Conservation (phyloP, 2,797 vertebrate species). For the Diplodus puntazzo region DNA sequence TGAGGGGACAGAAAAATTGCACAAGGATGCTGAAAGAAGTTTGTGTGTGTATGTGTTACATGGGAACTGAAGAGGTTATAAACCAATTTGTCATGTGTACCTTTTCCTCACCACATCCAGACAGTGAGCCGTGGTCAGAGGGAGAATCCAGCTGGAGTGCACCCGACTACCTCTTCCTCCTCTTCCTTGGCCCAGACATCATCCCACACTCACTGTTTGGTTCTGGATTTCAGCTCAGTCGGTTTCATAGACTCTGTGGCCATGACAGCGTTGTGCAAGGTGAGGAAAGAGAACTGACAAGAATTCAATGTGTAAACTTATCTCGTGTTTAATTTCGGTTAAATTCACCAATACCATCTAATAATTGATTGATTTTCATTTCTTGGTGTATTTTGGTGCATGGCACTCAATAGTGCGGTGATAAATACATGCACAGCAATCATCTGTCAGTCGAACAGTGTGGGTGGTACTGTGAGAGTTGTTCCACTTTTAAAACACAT, state of each 20-base stretch:
- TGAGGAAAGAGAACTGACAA: constrained; percentile 62
- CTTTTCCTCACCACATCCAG: constrained; percentile 34
- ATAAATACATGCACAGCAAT: background rate
- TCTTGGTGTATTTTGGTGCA: background rate
- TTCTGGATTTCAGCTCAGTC: constrained; percentile 87
- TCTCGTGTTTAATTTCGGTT: background rate
- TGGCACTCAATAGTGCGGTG: background rate
- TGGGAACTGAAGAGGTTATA: background rate
- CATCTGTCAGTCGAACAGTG: background rate
- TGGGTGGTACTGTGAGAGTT: background rate
- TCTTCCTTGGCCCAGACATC: constrained; percentile 63
- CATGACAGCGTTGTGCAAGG: constrained; percentile 85
- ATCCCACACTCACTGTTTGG: constrained; percentile 69
- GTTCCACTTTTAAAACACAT: background rate
- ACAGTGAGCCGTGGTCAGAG: constrained; percentile 39
- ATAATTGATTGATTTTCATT: background rate
- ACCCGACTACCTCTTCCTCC: background rate
- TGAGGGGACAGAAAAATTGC: background rate
- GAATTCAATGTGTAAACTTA: too few species aligned
- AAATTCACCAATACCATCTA: background rate
- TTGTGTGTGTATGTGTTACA: background rate
- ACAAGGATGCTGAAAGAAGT: constrained; percentile 1
- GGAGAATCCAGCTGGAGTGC: constrained; percentile 48
- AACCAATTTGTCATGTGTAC: background rate
- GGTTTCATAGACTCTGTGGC: constrained; percentile 89